Evolutionary conservation across 1,140 invertebrate genomes (phyloP).

Genomic region (Sycophila sp.): DNA sequence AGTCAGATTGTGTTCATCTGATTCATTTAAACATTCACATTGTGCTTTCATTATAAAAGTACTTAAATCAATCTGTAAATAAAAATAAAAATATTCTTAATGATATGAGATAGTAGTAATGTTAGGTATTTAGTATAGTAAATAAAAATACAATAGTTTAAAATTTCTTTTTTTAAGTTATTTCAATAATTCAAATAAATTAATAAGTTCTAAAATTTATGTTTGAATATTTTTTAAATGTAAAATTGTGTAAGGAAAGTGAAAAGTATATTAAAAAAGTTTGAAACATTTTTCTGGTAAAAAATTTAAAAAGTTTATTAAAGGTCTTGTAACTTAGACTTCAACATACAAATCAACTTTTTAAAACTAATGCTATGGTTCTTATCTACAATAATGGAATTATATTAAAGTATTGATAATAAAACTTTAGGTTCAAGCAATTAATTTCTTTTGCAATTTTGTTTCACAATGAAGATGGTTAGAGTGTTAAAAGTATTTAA

Average conservation of each 20-base stretch:
- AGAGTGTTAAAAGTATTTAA: too few relatives aligned
- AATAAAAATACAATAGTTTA: background rate
- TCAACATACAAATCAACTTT: conserved; percentile 1
- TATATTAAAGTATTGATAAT: background rate
- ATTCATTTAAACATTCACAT: conserved; percentile 97
- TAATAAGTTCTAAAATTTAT: too few relatives aligned
- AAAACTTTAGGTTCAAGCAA: too few relatives aligned
- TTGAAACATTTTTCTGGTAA: conserved; percentile 37
- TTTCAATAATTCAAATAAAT: too few relatives aligned
- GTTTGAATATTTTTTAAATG: background rate
- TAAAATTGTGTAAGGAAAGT: background rate
- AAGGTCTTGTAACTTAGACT: background rate
- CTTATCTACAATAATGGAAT: background rate
- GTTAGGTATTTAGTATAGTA: too few relatives aligned
- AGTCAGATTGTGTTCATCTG: conserved; percentile 88
- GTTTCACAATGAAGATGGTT: too few relatives aligned
- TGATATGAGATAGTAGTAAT: background rate
- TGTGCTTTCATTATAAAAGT: conserved; percentile 87
- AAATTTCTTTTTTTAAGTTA: background rate
- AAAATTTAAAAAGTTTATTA: conserved; percentile 42
- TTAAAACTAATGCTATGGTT: background rate
- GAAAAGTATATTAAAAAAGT: conserved; percentile 25
- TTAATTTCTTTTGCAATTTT: too few relatives aligned
- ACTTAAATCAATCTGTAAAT: conserved; percentile 85
- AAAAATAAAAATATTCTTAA: conserved; percentile 28